Conservation (phyloP, 2,113 vertebrate genomes). For the Gracilinanus agilis region DNA sequence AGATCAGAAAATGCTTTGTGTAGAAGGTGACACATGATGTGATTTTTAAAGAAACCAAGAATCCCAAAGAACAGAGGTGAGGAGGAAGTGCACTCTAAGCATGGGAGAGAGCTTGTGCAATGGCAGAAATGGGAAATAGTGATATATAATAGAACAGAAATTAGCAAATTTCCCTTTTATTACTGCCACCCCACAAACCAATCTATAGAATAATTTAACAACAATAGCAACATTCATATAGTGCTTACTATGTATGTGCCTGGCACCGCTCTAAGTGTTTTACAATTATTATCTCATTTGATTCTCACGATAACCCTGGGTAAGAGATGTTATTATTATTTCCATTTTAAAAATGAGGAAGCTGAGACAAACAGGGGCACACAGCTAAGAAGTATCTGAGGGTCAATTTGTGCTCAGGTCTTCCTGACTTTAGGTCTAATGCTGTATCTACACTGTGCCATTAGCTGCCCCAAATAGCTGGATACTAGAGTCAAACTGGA, state of each 20-base stretch:
- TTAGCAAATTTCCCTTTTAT: neutral
- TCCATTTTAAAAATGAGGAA: neutral
- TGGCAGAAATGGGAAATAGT: neutral
- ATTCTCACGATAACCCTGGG: neutral
- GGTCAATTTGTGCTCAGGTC: no score
- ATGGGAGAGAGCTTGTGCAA: neutral
- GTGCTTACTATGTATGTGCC: neutral
- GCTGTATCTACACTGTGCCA: neutral
- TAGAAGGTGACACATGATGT: neutral
- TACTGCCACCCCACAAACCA: neutral
- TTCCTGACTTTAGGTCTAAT: no score
- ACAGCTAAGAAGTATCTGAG: neutral
- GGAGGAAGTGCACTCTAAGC: neutral
- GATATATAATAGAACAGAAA: neutral
- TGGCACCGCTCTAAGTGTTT: neutral
- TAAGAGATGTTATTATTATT: neutral
- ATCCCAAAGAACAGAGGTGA: neutral
- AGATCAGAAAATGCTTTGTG: neutral
- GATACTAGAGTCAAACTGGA: neutral
- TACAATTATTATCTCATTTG: neutral
- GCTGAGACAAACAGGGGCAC: neutral
- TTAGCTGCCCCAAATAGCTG: neutral
- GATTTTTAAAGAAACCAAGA: neutral
- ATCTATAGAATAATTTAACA: neutral
- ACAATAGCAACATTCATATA: neutral